Evolutionary conservation across 2,888 invertebrate genomes (phyloP), one percentile per base, ranked within the genome.

Genomic region (Kryphioiulus occultus): DNA sequence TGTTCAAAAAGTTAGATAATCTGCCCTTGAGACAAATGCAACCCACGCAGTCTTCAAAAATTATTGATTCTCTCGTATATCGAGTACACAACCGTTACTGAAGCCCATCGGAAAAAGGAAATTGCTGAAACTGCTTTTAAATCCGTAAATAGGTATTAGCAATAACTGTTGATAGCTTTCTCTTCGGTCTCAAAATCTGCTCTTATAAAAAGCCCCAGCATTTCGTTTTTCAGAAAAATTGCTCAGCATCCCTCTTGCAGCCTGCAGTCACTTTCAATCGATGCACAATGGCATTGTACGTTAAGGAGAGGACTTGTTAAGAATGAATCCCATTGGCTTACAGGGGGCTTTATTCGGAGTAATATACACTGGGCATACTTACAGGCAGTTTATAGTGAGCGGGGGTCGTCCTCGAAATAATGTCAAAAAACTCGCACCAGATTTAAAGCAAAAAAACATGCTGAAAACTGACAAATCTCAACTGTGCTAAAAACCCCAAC

Each of bases 301-400:
- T 78, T 22, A 78, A 78, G 78, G 78, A 78, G 78, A 78, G 78
- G 78, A 78, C 78, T 78, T 78, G 78, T 78, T 78, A 78, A 78
- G 78, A 78, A 78, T 78, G 78, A 78, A 78, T 78, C 78, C 78
- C 78, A 78, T 78, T 78, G 78, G 78, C 78, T 78, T 78, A 78
- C 78, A 78, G 78, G 78, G 78, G 78, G 78, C 30, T 78, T 78
- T 78, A 78, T 78, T 78, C 30, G 22, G 78, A 78, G 78, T 30
- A 78, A 78, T 78, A 78, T 78, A 78, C 78, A 78, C 78, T 22
- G 78, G 78, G 78, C 78, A 30, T 78, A 30, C 78, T 78, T 78
- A 78, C 15, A 78, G 78, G 30, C 78, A 78, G 78, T 78, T 78
- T 78, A 78, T 78, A 22, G 78, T 15, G 15, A 0, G 78, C 78